Base-by-base conservation (phyloP, 2,888 invertebrate genomes). In the Melinopterus prodromus region DNA sequence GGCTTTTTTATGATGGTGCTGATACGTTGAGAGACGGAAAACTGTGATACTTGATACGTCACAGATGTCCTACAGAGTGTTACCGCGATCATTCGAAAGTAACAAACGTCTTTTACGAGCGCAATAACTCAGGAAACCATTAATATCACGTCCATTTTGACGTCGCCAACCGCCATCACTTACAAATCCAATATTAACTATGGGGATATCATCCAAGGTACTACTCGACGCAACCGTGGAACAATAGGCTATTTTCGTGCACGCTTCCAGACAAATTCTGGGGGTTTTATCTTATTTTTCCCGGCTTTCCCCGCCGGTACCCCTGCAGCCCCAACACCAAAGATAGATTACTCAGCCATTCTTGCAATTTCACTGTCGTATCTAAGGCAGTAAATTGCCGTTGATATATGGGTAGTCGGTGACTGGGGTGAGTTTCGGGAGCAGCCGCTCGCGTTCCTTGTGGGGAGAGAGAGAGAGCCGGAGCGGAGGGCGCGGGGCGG, bases 361-460 rank as follows among this genome's bases (percentile, higher is more conserved):
- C 95, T 95, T 95, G 95, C 95, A 95, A 95, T 95, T 95, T 95
- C 95, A 94, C 95, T 95, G 95, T 95, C 95, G 95, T 95, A 95
- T 94, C 94, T 94, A 93, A 92, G 93, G 93, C 93, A 94, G 94
- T 95, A 95, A 95, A 95, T 95, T 94, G 93, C 91, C 92, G 90
- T 94, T 95, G 95, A 95, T 94, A 94, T 95, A 95, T 94, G 92
- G 93, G 91, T 91, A 89, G 90, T 88, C 87, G 87, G 88, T 86
- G 87, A 86, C 85, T 85, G 84, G 85, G 86, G 85, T 84, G 85
- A 84, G 82, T 81, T 81, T 77, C 82, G 83, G 83, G 83, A 83
- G 83, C 82, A 83, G 83, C 82, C 37, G 74, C 36, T 74, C n/a
- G 36, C 36, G n/a, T 74, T 37, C 74, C 74, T 74, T 74, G 37